Evolutionary conservation across 1,140 invertebrate genomes (phyloP).

Genomic region (Caenorhabditis elegans): DNA sequence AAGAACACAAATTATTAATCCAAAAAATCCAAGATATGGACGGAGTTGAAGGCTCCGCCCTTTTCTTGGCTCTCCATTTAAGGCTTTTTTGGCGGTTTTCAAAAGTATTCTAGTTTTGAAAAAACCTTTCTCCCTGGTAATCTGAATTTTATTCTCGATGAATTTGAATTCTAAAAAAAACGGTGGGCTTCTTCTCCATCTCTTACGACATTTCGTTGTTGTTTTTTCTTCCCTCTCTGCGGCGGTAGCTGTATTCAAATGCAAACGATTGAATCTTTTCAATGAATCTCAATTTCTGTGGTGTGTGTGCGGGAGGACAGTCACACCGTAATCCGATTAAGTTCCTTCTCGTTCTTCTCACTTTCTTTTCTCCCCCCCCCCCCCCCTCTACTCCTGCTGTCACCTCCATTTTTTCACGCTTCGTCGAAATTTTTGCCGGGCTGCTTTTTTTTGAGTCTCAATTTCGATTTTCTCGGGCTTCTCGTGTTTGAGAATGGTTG

Average conservation of each 20-base stretch:
- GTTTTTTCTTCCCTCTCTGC: not conserved
- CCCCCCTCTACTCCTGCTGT: not conserved
- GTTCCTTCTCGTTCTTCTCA: not conserved
- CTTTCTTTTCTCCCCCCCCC: not conserved
- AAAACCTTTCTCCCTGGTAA: no score
- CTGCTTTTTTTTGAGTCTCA: not conserved
- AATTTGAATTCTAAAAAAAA: no score
- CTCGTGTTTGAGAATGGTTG: no score
- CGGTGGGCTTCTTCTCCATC: not conserved
- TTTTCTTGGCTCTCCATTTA: no score
- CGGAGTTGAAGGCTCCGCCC: no score
- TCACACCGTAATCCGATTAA: constrained; percentile 21
- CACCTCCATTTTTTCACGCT: not conserved
- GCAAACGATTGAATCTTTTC: constrained; percentile 2
- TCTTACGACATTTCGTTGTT: not conserved
- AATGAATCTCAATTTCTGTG: not conserved
- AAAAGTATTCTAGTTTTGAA: no score
- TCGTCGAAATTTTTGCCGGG: not conserved
- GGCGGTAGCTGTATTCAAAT: no score
- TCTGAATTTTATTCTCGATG: no score
- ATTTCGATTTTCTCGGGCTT: not conserved
- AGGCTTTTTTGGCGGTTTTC: no score
- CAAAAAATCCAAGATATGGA: no score
- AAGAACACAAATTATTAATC: no score
- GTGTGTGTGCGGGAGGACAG: no score